phyloP scores from a whole-genome alignment of 1,140 invertebrate genomes.

The Acarapis woodi region DNA sequence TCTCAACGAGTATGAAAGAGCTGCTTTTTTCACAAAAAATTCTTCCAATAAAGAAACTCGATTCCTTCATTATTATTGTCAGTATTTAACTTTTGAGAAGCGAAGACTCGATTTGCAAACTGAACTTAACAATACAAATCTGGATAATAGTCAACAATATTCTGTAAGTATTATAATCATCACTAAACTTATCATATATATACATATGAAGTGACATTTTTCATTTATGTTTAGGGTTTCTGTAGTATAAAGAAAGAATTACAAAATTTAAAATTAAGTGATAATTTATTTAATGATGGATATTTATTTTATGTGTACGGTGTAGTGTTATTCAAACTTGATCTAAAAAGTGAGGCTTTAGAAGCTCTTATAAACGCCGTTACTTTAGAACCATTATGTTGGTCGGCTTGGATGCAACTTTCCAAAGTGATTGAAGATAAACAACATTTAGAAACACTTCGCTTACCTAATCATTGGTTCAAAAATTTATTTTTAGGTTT shows the following conservation, averaged over 20 bases:
- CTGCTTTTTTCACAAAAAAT: slow-evolving; percentile 45
- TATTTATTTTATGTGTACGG: slow-evolving; percentile 25
- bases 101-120: slow-evolving; percentile 6
- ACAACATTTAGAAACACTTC: slow-evolving; percentile 27
- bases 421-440: slow-evolving; percentile 46
- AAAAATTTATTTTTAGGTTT: slow-evolving; percentile 71
- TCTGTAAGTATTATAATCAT: slow-evolving; percentile 5
- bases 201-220: neutral
- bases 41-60: slow-evolving; percentile 30
- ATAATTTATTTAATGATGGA: slow-evolving; percentile 4
- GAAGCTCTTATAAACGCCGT: slow-evolving; percentile 47
- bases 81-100: slow-evolving; percentile 29
- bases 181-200: neutral
- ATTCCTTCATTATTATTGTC: slow-evolving; percentile 54
- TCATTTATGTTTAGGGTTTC: slow-evolving; percentile 1
- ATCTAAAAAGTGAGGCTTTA: slow-evolving; percentile 36
- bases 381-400: slow-evolving; percentile 44
- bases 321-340: slow-evolving; percentile 58
- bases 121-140: slow-evolving; percentile 1
- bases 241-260: slow-evolving; percentile 11
- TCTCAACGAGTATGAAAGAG: slow-evolving; percentile 64
- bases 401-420: slow-evolving; percentile 81
- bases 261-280: slow-evolving; percentile 9
- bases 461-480: slow-evolving; percentile 71
- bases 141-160: slow-evolving; percentile 24